Conservation (phyloP, 2,113 vertebrate genomes). For the Myotis lucifugus region DNA sequence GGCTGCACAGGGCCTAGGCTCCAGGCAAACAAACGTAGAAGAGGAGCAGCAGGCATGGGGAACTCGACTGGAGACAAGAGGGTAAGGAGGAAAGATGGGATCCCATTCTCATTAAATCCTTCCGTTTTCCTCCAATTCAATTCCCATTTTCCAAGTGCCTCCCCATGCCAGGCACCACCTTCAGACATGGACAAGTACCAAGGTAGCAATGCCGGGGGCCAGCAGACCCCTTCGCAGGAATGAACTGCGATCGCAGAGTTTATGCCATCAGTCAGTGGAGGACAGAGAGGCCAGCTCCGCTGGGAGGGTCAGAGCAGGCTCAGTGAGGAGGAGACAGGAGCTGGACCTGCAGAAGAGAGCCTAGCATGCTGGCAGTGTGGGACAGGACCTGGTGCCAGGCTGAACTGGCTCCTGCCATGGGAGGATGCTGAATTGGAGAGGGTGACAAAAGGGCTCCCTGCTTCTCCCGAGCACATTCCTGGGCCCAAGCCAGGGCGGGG, state of each 20-base stretch:
- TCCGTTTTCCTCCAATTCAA: neutral
- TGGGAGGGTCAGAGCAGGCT: neutral
- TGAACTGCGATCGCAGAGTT: neutral
- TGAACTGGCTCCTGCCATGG: neutral
- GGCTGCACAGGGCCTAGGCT: slow-evolving; percentile 13
- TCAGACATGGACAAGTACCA: fast-evolving
- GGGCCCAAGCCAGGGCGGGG: neutral
- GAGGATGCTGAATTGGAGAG: neutral
- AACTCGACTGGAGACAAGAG: neutral
- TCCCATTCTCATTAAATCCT: neutral
- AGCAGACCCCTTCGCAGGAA: neutral
- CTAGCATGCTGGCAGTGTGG: neutral
- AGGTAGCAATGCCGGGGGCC: neutral
- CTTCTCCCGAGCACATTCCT: neutral
- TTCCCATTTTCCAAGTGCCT: neutral
- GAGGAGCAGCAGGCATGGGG: neutral
- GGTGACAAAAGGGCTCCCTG: neutral
- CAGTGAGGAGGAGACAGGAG: neutral
- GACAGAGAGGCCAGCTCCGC: neutral
- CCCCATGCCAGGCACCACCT: neutral
- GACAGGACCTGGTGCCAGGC: neutral
- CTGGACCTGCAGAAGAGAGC: neutral
- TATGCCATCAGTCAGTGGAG: fast-evolving
- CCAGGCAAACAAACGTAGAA: neutral
- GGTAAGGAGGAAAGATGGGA: neutral